phyloP scores from a whole-genome alignment of 2,888 invertebrate genomes.

The Allolobophora icterica region DNA sequence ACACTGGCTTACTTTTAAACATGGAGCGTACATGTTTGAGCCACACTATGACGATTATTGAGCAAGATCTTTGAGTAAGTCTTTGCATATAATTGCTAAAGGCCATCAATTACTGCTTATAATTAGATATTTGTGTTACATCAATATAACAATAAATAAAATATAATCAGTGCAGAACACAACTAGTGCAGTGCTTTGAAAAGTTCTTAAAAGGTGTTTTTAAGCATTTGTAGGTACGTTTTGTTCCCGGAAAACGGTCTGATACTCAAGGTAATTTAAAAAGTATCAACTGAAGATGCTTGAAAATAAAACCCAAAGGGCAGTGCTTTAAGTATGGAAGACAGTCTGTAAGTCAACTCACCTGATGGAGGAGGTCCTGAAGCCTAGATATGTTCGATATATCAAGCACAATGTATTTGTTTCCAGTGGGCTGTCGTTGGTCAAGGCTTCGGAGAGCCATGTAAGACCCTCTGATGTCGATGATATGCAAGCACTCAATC shows the following conservation, averaged over 20 bases:
- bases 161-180: background rate
- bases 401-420: slow-evolving; percentile 47
- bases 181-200: background rate
- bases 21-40: no score
- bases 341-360: slow-evolving; percentile 57
- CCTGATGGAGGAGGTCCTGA: slow-evolving; percentile 44
- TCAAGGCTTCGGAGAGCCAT: slow-evolving; percentile 35
- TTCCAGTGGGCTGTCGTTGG: slow-evolving; percentile 2
- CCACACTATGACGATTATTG: no score
- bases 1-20: no score
- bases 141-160: no score
- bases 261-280: background rate
- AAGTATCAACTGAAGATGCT: no score
- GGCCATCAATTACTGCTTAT: background rate
- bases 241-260: no score
- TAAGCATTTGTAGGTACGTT: background rate
- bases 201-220: background rate
- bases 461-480: slow-evolving; percentile 34
- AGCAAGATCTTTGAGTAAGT: background rate
- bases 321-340: background rate
- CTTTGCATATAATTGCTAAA: background rate
- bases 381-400: slow-evolving; percentile 42
- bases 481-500: slow-evolving; percentile 34
- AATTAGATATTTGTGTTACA: background rate
- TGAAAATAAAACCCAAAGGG: background rate